These are phyloP conservation scores for Mungos mungo DNA, from an alignment of 2,113 vertebrate genomes.

Conservation along the genomic window DNA sequence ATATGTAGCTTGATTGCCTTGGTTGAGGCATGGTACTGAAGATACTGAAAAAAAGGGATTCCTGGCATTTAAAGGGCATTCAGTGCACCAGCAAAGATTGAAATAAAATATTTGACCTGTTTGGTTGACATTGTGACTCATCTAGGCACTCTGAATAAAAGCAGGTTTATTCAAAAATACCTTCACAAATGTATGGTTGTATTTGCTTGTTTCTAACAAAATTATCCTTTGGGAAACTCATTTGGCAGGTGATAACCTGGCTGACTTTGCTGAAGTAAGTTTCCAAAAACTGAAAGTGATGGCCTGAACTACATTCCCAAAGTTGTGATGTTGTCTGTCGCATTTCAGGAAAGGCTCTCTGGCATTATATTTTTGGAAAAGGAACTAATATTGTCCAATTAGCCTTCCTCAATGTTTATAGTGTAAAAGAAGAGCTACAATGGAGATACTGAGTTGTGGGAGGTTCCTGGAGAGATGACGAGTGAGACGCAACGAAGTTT, in stretches of 20 bases:
- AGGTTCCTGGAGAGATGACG: no score
- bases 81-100: background rate
- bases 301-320: conserved; percentile 34
- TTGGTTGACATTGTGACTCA: conserved; percentile 21
- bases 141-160: conserved; percentile 37
- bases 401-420: conserved; percentile 29
- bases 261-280: conserved; percentile 21
- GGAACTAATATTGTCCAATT: background rate
- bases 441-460: background rate
- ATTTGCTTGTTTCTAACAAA: conserved; percentile 41
- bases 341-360: conserved; percentile 51
- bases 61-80: conserved; percentile 28
- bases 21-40: conserved; percentile 9
- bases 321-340: background rate
- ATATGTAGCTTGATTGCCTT: background rate
- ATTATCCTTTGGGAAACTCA: conserved; percentile 37
- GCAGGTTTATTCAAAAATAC: conserved; percentile 6
- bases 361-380: conserved; percentile 27
- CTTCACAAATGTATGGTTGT: conserved; percentile 1
- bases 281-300: conserved; percentile 55
- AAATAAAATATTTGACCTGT: conserved; percentile 46
- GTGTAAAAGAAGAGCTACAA: conserved; percentile 15
- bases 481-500: no score
- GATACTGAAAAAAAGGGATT: background rate
- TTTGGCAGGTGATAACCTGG: conserved; percentile 32